Conservation (phyloP, 2,113 vertebrate species). For the Herpetotheres cachinnans region DNA sequence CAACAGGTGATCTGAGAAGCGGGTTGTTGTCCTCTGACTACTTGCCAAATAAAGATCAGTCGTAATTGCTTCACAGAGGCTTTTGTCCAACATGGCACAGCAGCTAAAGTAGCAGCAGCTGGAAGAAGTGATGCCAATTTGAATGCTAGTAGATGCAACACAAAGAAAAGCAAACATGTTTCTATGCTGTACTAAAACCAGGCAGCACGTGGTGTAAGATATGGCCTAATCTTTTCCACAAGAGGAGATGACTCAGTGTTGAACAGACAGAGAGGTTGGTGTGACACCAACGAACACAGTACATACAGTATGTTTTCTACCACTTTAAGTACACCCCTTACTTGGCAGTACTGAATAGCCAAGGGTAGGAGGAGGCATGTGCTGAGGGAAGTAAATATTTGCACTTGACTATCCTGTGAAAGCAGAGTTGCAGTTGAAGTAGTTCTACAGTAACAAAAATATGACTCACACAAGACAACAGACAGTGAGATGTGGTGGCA, state of each 20-base stretch:
- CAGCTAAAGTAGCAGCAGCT: not conserved
- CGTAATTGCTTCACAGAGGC: constrained; percentile 1
- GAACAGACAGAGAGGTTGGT: not conserved
- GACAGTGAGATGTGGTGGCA: not conserved
- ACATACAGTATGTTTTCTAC: not conserved
- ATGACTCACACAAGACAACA: not conserved
- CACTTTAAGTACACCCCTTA: not conserved
- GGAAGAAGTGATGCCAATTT: not conserved
- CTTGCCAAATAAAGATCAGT: constrained; percentile 1
- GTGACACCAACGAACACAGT: not conserved
- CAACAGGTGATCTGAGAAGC: not conserved
- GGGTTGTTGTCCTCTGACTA: not conserved
- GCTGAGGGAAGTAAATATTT: not conserved
- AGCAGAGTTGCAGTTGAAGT: not conserved
- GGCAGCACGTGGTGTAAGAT: not conserved
- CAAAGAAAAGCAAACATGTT: not conserved
- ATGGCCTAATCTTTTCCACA: not conserved
- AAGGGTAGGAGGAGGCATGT: not conserved
- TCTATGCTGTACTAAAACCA: not conserved
- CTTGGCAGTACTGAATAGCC: not conserved
- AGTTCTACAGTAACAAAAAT: not conserved
- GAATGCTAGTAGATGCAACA: not conserved
- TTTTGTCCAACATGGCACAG: not conserved
- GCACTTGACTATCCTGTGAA: not conserved
- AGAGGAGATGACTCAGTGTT: not conserved